A percentile compares a stretch with the other conserved stretches of the same genome.
Conservation (phyloP, 2,113 vertebrate genomes). For the Candoia aspera region DNA sequence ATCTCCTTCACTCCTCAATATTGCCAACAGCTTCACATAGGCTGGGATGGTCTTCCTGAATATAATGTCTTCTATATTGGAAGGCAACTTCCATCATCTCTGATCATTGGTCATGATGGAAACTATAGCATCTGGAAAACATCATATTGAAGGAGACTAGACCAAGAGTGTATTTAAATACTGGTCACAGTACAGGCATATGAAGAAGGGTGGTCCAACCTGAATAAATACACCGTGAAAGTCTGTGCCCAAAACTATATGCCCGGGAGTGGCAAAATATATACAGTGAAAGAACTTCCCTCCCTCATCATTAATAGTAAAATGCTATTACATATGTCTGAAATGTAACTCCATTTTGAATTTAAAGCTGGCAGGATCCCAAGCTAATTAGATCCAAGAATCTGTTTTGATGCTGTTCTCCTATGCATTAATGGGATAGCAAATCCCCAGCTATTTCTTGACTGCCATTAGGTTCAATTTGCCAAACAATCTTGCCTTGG, state of each 20-base stretch:
- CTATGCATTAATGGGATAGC: neutral
- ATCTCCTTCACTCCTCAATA: too few species aligned
- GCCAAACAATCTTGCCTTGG: slow-evolving; percentile 41
- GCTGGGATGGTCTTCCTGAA: neutral
- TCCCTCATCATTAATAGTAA: neutral
- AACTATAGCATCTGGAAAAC: neutral
- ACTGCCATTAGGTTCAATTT: slow-evolving; percentile 25
- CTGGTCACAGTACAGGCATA: neutral
- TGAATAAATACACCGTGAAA: neutral
- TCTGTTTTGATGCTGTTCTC: neutral
- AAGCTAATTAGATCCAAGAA: slow-evolving; percentile 24
- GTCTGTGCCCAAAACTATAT: neutral
- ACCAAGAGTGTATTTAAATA: neutral
- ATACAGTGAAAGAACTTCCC: neutral
- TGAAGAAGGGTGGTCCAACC: neutral
- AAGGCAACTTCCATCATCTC: neutral
- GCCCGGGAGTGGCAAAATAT: neutral
- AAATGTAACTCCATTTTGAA: neutral
- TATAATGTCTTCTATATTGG: neutral
- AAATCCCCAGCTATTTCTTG: slow-evolving; percentile 34
- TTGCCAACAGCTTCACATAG: neutral
- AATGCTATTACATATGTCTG: neutral
- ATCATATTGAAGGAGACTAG: neutral
- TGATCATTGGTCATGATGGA: neutral
- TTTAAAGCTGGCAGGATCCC: neutral